Evolutionary conservation across 2,888 invertebrate species (phyloP).

Genomic region (Dryadula phaetusa): DNA sequence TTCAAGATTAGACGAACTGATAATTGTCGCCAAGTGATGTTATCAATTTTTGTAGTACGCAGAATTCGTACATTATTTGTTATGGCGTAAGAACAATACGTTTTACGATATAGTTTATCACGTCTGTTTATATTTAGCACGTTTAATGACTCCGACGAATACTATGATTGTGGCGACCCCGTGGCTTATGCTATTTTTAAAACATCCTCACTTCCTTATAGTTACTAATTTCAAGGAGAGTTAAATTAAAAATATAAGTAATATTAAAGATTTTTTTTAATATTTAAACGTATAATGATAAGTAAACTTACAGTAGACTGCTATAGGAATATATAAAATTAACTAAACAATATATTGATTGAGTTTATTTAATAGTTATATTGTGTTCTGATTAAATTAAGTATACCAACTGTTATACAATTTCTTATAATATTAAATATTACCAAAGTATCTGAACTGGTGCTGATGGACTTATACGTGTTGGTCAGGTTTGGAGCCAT

Average conservation of each 20-base stretch:
- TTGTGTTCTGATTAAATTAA: no score
- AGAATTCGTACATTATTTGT: not conserved
- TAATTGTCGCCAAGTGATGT: not conserved
- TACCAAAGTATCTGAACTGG: slow-evolving; percentile 56
- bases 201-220: not conserved
- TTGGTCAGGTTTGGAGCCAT: slow-evolving; percentile 51
- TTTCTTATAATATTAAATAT: not conserved
- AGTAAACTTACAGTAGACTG: no score
- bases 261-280: not conserved
- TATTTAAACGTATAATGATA: no score
- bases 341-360: no score
- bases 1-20: slow-evolving; percentile 2
- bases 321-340: no score
- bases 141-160: slow-evolving; percentile 10
- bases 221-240: not conserved
- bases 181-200: not conserved
- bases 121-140: slow-evolving; percentile 12
- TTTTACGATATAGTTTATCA: slow-evolving; percentile 5
- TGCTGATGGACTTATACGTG: slow-evolving; percentile 56
- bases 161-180: not conserved
- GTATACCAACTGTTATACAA: no score
- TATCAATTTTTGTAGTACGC: not conserved
- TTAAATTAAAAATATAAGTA: not conserved
- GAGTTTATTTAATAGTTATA: no score
- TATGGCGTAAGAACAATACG: not conserved